These are phyloP conservation scores for Drosophila arawakana DNA, from an alignment of 1,140 invertebrate species.

Conservation along the genomic window DNA sequence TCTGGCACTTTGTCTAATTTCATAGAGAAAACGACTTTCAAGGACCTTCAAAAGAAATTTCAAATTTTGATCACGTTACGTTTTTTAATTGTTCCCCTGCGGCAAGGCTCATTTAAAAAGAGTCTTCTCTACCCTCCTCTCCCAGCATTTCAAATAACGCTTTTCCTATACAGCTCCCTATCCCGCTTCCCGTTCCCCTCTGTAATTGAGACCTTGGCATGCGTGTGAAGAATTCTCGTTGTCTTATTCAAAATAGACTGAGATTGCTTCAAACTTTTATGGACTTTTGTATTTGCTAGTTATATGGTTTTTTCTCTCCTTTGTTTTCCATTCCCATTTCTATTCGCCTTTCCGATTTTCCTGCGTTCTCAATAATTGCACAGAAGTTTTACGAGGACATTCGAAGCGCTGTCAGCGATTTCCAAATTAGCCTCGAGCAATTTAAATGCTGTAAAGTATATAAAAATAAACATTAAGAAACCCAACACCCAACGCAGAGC, in stretches of 20 bases:
- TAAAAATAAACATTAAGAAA: conserved; percentile 66
- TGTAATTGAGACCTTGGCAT: conserved; percentile 68
- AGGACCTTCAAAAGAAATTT: conserved; percentile 74
- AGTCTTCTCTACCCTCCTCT: not conserved
- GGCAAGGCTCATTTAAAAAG: conserved; percentile 69
- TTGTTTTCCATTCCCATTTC: conserved; percentile 4
- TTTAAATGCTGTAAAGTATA: conserved; percentile 74
- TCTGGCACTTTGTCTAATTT: conserved; percentile 76
- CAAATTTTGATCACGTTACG: conserved; percentile 81
- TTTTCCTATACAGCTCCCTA: not conserved
- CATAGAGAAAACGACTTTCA: conserved; percentile 61
- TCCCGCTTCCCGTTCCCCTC: not conserved
- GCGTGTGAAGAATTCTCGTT: conserved; percentile 38
- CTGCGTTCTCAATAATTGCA: conserved; percentile 27
- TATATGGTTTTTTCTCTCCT: conserved; percentile 37
- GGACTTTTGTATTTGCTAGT: conserved; percentile 52
- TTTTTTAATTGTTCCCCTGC: conserved; percentile 83
- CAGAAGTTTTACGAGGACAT: conserved; percentile 49
- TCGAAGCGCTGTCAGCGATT: conserved; percentile 52
- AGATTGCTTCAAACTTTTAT: conserved; percentile 75
- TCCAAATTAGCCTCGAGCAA: conserved; percentile 70
- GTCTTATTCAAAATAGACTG: conserved; percentile 54
- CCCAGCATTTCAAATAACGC: not conserved
- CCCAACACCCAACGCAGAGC: conserved; percentile 7
- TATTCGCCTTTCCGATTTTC: not conserved